Base-by-base conservation (phyloP, 2,113 vertebrate genomes). In the Nothoprocta perdicaria region DNA sequence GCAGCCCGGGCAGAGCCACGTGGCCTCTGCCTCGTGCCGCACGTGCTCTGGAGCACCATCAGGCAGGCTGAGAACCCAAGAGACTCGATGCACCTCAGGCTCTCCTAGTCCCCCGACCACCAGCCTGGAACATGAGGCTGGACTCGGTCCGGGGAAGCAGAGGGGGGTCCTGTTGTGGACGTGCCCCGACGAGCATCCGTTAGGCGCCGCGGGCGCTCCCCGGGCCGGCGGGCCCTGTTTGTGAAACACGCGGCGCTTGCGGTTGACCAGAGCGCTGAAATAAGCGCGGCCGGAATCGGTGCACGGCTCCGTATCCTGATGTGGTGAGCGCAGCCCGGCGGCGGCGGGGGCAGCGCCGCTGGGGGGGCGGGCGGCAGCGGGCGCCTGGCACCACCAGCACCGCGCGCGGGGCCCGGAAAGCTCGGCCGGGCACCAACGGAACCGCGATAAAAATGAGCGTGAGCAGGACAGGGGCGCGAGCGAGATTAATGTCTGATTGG, bases 261-360 rank as follows among this genome's bases (percentile, higher is more conserved):
- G 98, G 98, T 98, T 98, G 97, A 98, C 97, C 98, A 97, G 95
- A 97, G 94, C 96, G 35, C 98, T 98, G 98, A 97, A 97, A 98
- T 97, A 97, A 97, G 96, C 96, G 94, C 66, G 94, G 97, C 97
- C 98, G 98, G 98, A 98, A 98, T 98, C 98, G 97, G 98, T 97
- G 97, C 92, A 89, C 95, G 90, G 97, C 76, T 97, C 96, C 97
- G 97, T 98, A 98, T 98, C 97, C 98, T 98, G 98, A 98, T 98
- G 98, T 98, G 98, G 98, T 98, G 96, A 86, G 95, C 90, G 95
- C 95, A 2, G 96, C 93, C 95, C 73, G 76, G 93, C 55, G 21
- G 90, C 94, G 96, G 95, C 84, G 89, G 91, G 90, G 96, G 87
- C 88, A 96, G 90, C 89, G 90, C 86, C 88, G 94, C 78, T 46